Conservation (phyloP, 2,113 vertebrate species). For the Ammodytes marinus region DNA sequence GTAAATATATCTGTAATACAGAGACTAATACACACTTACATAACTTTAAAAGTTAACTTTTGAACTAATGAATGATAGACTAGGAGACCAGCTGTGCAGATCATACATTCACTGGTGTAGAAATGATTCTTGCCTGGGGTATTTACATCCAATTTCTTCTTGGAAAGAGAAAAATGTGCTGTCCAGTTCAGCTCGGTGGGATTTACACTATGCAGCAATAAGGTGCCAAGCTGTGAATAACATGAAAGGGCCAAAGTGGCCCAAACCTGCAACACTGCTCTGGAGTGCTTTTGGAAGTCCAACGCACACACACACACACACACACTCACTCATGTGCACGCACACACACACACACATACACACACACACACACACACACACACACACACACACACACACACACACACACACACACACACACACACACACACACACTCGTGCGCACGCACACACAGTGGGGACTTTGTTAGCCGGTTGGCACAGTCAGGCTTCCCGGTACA, state of each 20-base stretch:
- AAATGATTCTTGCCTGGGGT: not conserved
- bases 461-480: slow-evolving; percentile 70
- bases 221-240: slow-evolving; percentile 45
- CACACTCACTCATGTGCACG: not conserved
- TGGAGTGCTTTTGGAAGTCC: slow-evolving; percentile 47
- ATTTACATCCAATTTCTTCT: slow-evolving; percentile 40
- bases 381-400: slow-evolving; percentile 1
- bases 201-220: slow-evolving; percentile 41
- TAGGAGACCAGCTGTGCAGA: not conserved
- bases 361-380: slow-evolving; percentile 1
- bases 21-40: not conserved
- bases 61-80: not conserved
- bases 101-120: slow-evolving; percentile 12
- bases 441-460: slow-evolving; percentile 60
- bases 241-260: slow-evolving; percentile 34
- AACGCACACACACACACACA: not conserved
- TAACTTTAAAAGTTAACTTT: not conserved
- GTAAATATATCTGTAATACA: not conserved
- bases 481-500: slow-evolving; percentile 52
- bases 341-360: slow-evolving; percentile 6
- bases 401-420: not conserved
- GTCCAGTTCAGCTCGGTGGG: slow-evolving; percentile 30
- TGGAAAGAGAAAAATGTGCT: slow-evolving; percentile 36
- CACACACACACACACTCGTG: slow-evolving; percentile 15
- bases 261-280: slow-evolving; percentile 47